Evolutionary conservation across 2,797 vertebrate species (phyloP), one percentile per base, ranked within the genome.

Genomic region (Sebastes glaucus): DNA sequence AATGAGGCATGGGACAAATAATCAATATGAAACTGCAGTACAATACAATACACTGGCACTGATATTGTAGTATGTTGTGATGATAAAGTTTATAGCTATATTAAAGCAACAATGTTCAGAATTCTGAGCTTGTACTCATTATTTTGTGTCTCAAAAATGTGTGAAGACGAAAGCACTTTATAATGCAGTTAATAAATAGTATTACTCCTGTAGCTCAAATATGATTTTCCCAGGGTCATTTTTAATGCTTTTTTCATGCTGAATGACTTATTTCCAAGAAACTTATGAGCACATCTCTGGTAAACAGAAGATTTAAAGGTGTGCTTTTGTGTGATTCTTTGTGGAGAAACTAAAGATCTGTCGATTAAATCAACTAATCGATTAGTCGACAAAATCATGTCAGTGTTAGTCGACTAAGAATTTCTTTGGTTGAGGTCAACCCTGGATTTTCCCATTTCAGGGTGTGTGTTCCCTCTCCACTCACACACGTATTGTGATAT

Each of bases 1-100:
- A 77, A 46, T 74, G 60, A 67, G 22, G 57, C 56, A 33, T 73
- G 30, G 38, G 77, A 71, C 70, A 60, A 78, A 69, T 53, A 66
- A 73, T 82, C 75, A 71, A 66, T 70, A 57, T n/a, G 8, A 59
- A 67, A 55, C 30, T 53, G 53, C 10, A 23, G 32, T 23, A 66
- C 35, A 81, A 61, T 28, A 46, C 49, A 68, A 60, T 13, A 28
- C 23, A 30, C 30, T 25, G 65, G 56, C 25, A 57, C 35, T n/a
- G 20, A 27, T 11, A 28, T 18, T 18, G 38, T 46, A 55, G 42
- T 8, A 55, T 53, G 33, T 52, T 69, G 53, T 59, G 33, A 62
- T 38, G 11, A 61, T 53, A 16, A 5, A 61, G 57, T 62, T 60
- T 38, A 23, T 7, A 69, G 56, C 7, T 25, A 30, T 25, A 56